Evolutionary conservation across 2,113 vertebrate species (phyloP).

Genomic region (Morone chrysops): DNA sequence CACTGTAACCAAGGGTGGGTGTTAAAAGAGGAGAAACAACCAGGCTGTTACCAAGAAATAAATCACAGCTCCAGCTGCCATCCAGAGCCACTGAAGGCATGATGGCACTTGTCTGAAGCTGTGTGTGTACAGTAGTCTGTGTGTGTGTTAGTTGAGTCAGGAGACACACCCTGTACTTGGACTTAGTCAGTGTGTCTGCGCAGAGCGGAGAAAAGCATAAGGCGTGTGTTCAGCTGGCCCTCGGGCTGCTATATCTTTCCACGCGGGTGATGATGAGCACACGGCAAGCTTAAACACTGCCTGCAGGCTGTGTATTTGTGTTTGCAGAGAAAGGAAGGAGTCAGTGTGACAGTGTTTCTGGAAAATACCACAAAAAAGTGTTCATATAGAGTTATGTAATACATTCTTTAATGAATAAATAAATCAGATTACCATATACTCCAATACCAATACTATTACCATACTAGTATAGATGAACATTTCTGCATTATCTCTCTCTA

Average conservation of each 20-base stretch:
- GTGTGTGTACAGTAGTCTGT: background rate
- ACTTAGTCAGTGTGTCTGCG: slow-evolving; percentile 71
- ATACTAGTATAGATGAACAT: background rate
- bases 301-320: slow-evolving; percentile 27
- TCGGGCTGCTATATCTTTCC: slow-evolving; percentile 46
- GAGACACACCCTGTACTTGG: slow-evolving; percentile 75
- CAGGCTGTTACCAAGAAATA: slow-evolving; percentile 16
- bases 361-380: background rate
- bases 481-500: background rate
- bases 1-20: background rate
- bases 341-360: background rate
- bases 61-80: background rate
- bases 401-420: background rate
- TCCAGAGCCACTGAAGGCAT: slow-evolving; percentile 18
- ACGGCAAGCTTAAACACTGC: background rate
- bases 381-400: background rate
- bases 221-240: slow-evolving; percentile 41
- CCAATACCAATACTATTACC: too few relatives aligned
- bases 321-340: slow-evolving; percentile 1
- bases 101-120: slow-evolving; percentile 44
- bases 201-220: slow-evolving; percentile 36
- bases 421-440: too few relatives aligned
- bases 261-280: slow-evolving; percentile 29
- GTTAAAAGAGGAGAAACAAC: background rate
- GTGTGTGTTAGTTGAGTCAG: slow-evolving; percentile 60